A percentile compares a stretch with the other conserved stretches of the same genome.
Evolutionary conservation across 2,797 vertebrate genomes (phyloP).

Genomic region (Prunella strophiata): DNA sequence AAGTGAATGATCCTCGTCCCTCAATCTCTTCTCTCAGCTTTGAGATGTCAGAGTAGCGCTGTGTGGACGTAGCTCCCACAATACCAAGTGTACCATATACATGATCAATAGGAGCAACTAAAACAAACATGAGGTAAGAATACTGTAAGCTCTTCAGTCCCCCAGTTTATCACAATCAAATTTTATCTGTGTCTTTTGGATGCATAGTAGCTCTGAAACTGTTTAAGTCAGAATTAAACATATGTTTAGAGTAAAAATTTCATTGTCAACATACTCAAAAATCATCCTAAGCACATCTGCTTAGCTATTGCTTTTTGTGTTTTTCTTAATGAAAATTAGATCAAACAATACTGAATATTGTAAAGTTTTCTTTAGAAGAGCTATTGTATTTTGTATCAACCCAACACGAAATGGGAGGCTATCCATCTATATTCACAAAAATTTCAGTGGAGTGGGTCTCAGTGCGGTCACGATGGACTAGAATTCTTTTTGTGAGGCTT

Average conservation of each 20-base stretch:
- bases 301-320: not conserved
- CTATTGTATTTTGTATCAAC: not conserved
- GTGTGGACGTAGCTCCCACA: conserved; percentile 87
- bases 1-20: conserved; percentile 90
- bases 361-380: not conserved
- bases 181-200: not conserved
- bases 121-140: not conserved
- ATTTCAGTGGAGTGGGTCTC: not conserved
- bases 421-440: not conserved
- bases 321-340: not conserved
- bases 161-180: not conserved
- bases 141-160: not conserved
- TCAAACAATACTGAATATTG: not conserved
- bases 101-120: conserved; percentile 94
- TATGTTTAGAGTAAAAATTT: not conserved
- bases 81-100: conserved; percentile 91
- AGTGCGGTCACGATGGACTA: fast-evolving
- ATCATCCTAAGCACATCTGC: not conserved
- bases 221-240: not conserved
- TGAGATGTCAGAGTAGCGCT: conserved; percentile 87
- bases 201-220: not conserved
- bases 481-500: not conserved
- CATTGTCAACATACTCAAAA: not conserved
- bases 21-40: conserved; percentile 91
- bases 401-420: not conserved